phyloP scores from a whole-genome alignment of 2,113 vertebrate species.

The Malurus alboscapulatus region DNA sequence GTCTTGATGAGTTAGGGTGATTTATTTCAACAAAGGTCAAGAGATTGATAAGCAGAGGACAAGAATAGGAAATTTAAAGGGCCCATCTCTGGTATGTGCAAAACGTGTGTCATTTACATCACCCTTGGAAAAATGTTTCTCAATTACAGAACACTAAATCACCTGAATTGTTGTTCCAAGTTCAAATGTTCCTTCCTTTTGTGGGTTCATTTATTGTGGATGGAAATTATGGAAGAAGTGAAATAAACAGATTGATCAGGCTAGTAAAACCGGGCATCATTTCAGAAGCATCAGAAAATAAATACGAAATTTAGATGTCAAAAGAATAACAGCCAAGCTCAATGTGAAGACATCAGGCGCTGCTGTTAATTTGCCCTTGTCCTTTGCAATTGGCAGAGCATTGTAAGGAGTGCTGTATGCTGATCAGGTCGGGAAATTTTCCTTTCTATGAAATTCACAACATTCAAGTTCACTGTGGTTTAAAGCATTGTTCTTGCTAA shows the following conservation, averaged over 20 bases:
- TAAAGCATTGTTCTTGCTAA: neutral
- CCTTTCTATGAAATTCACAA: neutral
- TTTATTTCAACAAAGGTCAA: conserved; percentile 67
- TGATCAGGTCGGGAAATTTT: rapidly evolving
- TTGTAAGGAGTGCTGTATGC: neutral
- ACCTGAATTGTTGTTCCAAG: neutral
- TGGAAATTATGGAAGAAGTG: neutral
- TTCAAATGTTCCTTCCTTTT: neutral
- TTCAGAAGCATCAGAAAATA: neutral
- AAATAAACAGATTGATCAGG: neutral
- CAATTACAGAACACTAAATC: neutral
- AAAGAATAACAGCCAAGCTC: neutral
- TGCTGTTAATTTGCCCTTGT: neutral
- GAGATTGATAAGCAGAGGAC: conserved; percentile 39
- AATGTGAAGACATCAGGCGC: neutral
- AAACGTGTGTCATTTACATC: neutral
- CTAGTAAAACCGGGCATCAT: neutral
- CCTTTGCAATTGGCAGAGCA: neutral
- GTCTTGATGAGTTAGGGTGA: conserved; percentile 43
- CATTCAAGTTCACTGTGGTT: neutral
- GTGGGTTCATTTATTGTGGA: neutral
- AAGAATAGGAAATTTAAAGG: conserved; percentile 1
- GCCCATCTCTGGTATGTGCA: neutral
- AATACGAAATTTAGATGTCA: neutral
- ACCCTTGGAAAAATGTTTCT: neutral